Evolutionary conservation across 35 echinoderm and acorn worm species (phyloP), one percentile per base, ranked within the genome.

Genomic region (Lytechinus pictus): DNA sequence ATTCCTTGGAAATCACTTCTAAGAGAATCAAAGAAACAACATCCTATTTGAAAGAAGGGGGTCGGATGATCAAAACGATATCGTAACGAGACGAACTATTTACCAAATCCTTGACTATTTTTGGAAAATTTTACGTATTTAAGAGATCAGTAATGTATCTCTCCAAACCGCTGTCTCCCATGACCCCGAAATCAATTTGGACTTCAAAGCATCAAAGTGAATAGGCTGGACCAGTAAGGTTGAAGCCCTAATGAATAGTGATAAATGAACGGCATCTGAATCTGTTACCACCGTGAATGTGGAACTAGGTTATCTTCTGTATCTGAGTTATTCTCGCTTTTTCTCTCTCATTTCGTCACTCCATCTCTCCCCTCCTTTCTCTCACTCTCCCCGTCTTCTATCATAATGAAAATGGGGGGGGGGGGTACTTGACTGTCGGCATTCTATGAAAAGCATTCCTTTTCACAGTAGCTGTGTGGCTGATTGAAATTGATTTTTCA

Each of bases 171-270:
- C 66, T 79, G 66, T 79, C 66, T 79, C 16, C 66, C 14, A 79
- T 79, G n/a, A 52, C 88, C 88, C 28, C 52, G 88, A 52, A 52
- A 54, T 44, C 88, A 90, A 90, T 90, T 90, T 90, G 10, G n/a
- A 90, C 88, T 90, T 90, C 52, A 44, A 90, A 90, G 52, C 88
- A 44, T 54, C 88, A 90, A 90, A 90, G 28, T 90, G 88, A 90
- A 90, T 90, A 90, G 88, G 88, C 44, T 5, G 88, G 88, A 90
- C 29, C n/a, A 54, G 9, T 52, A 27, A 44, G 87, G 88, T 90
- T 27, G 88, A 90, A 52, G 11, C 44, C 28, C 88, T 90, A 90
- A 90, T 90, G 88, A 90, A 90, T 90, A 90, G 88, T 90, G 28
- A 90, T 90, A 90, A 90, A 90, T 54, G 88, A 90, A 90, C 52